Base-by-base conservation (phyloP, 2,888 invertebrate species). In the Amphipyra berbera region DNA sequence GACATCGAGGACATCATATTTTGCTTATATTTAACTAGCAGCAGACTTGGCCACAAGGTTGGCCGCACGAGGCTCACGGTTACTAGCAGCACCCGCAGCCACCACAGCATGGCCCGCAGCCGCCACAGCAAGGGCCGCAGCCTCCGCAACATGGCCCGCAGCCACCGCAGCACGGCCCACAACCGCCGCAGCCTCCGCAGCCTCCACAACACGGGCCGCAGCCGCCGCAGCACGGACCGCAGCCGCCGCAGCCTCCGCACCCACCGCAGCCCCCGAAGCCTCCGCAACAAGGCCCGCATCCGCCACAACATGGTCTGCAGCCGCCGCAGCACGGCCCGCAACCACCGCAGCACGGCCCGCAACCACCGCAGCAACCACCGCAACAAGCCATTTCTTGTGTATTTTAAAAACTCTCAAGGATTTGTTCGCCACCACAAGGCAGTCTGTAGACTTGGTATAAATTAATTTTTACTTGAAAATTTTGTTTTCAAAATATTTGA, bases 161-260 rank as follows among this genome's bases (percentile, higher is more conserved):
- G 10, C 14, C 21, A 1, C 59, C 38, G 33, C 69, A 68, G 9
- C 68, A 64, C 15, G 71, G 60, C 14, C 58, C 54, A 42, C 70
- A 41, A 9, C 14, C 33, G 9, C 42, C 33, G 35, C 57, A 73
- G 33, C 73, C 72, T 2, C 79, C 73, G 48, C 73, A 73, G 14
- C 59, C 59, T 35, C 70, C 72, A 40, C 76, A 70, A 12, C 66
- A 56, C 6, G 52, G 52, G 0, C 58, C 59, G 12, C 65, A 55
- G 3, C 38, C 15, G 30, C 54, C 46, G 1, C 58, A 14, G 33
- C 10, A 35, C n/a, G 72, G 50, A 0, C 66, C 65, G 21, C 68
- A 56, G 67, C 64, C 67, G 62, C 64, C 42, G 46, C 74, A 71
- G 37, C 73, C 49, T 21, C 78, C 73, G 52, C 82, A 82, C 2